These are phyloP conservation scores for Megalopta genalis DNA, from an alignment of 1,140 invertebrate species.

Conservation along the genomic window DNA sequence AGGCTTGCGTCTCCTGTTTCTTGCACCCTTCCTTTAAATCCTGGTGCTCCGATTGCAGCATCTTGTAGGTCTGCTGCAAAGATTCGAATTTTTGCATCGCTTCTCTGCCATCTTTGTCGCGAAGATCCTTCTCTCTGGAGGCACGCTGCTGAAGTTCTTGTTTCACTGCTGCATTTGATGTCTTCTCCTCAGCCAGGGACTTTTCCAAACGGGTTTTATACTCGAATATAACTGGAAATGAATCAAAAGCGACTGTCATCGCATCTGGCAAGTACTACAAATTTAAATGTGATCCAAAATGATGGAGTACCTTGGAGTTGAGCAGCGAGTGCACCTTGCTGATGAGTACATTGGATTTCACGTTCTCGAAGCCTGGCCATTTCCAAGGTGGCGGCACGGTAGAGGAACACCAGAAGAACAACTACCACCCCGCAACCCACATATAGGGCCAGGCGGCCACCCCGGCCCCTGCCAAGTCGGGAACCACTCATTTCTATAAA, in stretches of 20 bases:
- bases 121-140: conserved; percentile 76
- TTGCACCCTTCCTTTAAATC: conserved; percentile 74
- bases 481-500: conserved; percentile 76
- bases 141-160: conserved; percentile 78
- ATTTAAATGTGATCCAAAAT: no score
- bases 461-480: conserved; percentile 76
- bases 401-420: conserved; percentile 74
- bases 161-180: conserved; percentile 76
- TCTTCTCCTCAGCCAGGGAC: conserved; percentile 80
- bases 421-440: conserved; percentile 67
- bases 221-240: conserved; percentile 79
- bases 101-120: conserved; percentile 79
- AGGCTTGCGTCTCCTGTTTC: conserved; percentile 67
- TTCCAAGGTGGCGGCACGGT: conserved; percentile 74
- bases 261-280: no score
- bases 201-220: conserved; percentile 80
- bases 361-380: conserved; percentile 75
- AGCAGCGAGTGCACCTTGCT: conserved; percentile 77
- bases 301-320: conserved; percentile 77
- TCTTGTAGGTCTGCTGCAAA: conserved; percentile 77
- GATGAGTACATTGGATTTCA: conserved; percentile 76
- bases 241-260: background rate
- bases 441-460: conserved; percentile 75
- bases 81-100: conserved; percentile 78
- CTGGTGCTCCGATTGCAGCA: conserved; percentile 75